Conservation (phyloP, 2,888 invertebrate genomes). For the Trichogramma dendrolimi region DNA sequence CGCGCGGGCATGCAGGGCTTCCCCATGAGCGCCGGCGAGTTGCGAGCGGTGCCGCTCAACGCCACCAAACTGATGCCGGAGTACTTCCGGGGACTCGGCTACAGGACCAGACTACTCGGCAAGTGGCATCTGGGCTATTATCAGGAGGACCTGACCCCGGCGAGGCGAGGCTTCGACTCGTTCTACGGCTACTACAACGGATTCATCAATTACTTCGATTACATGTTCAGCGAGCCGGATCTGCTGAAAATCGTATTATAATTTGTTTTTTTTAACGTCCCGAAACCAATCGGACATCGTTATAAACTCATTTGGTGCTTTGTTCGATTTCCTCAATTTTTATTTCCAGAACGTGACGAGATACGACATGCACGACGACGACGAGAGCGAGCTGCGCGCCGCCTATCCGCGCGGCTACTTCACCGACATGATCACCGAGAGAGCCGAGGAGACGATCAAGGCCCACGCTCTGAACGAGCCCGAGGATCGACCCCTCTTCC, state of each 20-base stretch:
- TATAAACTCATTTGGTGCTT: no score
- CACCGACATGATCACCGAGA: conserved; percentile 66
- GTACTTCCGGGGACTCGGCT: conserved; percentile 54
- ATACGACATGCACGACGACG: conserved; percentile 36
- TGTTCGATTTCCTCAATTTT: not conserved
- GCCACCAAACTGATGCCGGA: conserved; percentile 53
- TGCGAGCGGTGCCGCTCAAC: conserved; percentile 55
- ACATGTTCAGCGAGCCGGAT: not conserved
- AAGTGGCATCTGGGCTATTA: conserved; percentile 61
- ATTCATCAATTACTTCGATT: conserved; percentile 75
- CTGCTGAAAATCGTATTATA: not conserved
- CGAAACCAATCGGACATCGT: no score
- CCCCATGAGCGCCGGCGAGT: conserved; percentile 53
- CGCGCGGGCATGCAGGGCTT: conserved; percentile 59
- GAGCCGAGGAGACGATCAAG: conserved; percentile 62
- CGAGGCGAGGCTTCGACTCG: conserved; percentile 70
- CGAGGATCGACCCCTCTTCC: conserved; percentile 63
- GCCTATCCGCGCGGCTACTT: conserved; percentile 59
- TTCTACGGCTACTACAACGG: conserved; percentile 85
- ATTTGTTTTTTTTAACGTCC: no score
- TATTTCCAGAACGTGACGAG: not conserved
- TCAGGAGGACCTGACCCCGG: conserved; percentile 61
- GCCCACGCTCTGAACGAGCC: conserved; percentile 45
- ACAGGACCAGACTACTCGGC: conserved; percentile 55
- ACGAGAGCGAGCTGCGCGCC: conserved; percentile 38